Percentiles rank a stretch among this genome's conserved stretches.
phyloP scores from a whole-genome alignment of 2,888 invertebrate species.

The Cephus pulcher region DNA sequence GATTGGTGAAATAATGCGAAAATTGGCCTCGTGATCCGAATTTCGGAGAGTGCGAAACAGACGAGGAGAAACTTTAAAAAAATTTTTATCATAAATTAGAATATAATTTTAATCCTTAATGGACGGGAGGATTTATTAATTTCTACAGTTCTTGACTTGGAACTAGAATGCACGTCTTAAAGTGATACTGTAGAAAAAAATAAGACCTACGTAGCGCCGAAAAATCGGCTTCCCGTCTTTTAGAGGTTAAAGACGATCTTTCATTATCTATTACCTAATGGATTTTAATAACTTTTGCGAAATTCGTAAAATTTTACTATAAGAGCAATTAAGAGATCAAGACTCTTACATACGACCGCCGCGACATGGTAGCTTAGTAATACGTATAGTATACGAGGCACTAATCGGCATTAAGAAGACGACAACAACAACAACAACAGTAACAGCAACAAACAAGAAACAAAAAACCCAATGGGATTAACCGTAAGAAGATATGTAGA shows the following conservation, averaged over 20 bases:
- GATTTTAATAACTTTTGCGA: not conserved
- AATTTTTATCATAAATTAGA: conserved; percentile 23
- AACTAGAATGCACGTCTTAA: too few relatives aligned
- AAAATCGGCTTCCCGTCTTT: too few relatives aligned
- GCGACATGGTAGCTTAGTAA: not conserved
- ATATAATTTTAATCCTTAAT: conserved; percentile 2
- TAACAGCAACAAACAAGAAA: not conserved
- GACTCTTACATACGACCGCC: not conserved
- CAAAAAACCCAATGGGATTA: not conserved
- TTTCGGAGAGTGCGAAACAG: not conserved
- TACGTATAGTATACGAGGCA: not conserved
- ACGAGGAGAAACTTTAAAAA: conserved; percentile 11
- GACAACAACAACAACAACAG: not conserved
- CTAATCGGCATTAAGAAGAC: not conserved
- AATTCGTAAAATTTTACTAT: not conserved
- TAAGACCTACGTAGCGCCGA: too few relatives aligned
- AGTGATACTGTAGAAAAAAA: too few relatives aligned
- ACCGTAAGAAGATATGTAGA: conserved; percentile 5
- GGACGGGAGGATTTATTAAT: too few relatives aligned
- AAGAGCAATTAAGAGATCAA: conserved; percentile 2
- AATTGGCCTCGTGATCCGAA: not conserved
- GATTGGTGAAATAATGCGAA: not conserved
- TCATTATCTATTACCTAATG: not conserved
- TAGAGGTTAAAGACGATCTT: conserved; percentile 1
- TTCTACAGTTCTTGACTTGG: too few relatives aligned